Conservation (phyloP, 2,113 vertebrate genomes). For the human (Homo sapiens) region GRCh38 chr18:69423501-69424000, state of each 20-base stretch:
- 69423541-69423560: background rate
- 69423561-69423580: background rate
- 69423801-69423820: background rate
- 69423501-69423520: background rate
- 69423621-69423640: background rate
- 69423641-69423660: background rate
- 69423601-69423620: background rate
- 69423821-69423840: background rate
- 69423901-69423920: background rate
- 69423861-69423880: background rate
- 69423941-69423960: background rate
- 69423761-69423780: background rate
- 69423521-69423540: background rate
- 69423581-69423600: background rate
- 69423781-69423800: background rate
- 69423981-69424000: background rate
- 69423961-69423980: background rate
- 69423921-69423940: background rate
- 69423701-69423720: background rate
- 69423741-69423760: conserved; percentile 6
- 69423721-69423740: background rate
- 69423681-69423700: background rate
- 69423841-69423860: background rate
- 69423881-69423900: background rate
- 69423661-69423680: background rate